Evolutionary conservation across 2,888 invertebrate species (phyloP), one percentile per base, ranked within the genome.

Genomic region (Apamea anceps): DNA sequence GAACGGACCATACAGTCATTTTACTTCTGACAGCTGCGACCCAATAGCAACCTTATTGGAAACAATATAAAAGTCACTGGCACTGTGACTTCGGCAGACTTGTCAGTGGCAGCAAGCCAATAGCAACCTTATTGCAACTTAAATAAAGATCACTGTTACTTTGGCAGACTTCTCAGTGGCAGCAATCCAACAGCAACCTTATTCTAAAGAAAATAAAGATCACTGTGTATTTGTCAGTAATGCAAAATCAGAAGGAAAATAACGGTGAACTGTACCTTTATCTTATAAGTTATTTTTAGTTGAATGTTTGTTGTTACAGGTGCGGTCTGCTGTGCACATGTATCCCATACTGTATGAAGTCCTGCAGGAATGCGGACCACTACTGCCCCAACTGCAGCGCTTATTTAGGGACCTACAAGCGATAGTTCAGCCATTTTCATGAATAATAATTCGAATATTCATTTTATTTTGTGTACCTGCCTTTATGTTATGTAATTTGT

Each of bases 351-450:
- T 97, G 97, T 87, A 94, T 97, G 93, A 95, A 97, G 63, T 95
- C 96, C 45, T 97, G 97, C 88, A 95, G 96, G 85, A 97, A 95
- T 85, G 95, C 96, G 32, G 96, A 97, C 68, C 97, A 97, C 89
- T 97, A 97, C 84, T 97, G 97, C 85, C 97, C 97, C 1, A 96
- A 96, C 82, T 97, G 97, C 86, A 94, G 93, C 75, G 92, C 97
- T 4, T 97, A 95, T 84, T 94, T 97, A 75, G 97, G 97, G 80
- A 95, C 96, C 42, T 97, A 96, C 65, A 85, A 72, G 63, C 72
- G 72, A 51, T 83, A 83, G n/a, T 37, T 67, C 18, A 13, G 15
- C 51, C 1, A 0, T 60, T 51, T 48, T 25, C 15, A 70, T 63
- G 1, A 13, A 21, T n/a, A 32, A 12, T 48, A 18, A 57, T 65